Conservation (phyloP, 1,140 invertebrate species). For the Forficula auricularia region DNA sequence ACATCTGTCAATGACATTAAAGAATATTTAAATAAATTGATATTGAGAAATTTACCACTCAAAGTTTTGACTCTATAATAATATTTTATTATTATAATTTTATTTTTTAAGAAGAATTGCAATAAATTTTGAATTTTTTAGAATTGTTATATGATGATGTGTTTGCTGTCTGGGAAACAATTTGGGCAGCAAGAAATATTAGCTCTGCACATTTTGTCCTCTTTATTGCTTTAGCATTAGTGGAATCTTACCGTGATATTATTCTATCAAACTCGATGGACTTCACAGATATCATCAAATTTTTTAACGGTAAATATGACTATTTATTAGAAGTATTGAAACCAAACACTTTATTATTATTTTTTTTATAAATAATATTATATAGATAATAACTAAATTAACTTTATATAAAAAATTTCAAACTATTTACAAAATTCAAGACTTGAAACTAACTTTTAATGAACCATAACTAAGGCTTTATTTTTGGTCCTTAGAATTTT, state of each 20-base stretch:
- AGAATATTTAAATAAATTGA: no score
- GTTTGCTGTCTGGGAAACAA: constrained; percentile 85
- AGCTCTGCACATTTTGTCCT: constrained; percentile 78
- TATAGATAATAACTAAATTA: no score
- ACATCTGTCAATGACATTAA: no score
- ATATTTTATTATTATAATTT: no score
- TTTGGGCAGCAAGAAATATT: constrained; percentile 82
- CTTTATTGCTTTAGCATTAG: constrained; percentile 77
- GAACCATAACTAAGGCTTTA: no score
- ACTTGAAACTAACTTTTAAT: no score
- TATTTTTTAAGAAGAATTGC: no score
- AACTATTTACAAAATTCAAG: not conserved
- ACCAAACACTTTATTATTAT: not conserved
- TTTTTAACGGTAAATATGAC: constrained; percentile 69
- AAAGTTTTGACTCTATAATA: no score
- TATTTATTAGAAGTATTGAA: not conserved
- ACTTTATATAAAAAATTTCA: not conserved
- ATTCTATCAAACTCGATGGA: constrained; percentile 91
- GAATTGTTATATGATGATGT: constrained; percentile 84
- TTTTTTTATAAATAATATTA: not conserved
- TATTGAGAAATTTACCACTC: no score
- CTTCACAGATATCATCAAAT: constrained; percentile 94
- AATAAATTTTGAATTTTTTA: constrained; percentile 15
- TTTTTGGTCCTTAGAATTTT: no score
- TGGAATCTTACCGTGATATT: constrained; percentile 84